These are phyloP conservation scores for Onychostoma macrolepis DNA, from an alignment of 2,113 vertebrate species.

Conservation along the genomic window DNA sequence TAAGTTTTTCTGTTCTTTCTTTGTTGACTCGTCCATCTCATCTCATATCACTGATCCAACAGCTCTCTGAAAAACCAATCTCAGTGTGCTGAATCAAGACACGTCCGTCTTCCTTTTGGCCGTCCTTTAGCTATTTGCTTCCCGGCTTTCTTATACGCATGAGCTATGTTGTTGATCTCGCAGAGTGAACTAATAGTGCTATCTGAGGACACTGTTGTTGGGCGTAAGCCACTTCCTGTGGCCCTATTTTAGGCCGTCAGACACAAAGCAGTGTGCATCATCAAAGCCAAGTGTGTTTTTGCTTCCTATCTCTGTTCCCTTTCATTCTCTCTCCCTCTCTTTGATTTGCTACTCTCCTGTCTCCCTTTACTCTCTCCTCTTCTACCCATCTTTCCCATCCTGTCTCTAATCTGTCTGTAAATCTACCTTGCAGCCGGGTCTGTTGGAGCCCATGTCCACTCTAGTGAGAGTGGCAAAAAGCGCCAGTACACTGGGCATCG, in stretches of 20 bases:
- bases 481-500: slow-evolving; percentile 91
- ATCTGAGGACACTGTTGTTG: slow-evolving; percentile 8
- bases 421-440: slow-evolving; percentile 81
- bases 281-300: slow-evolving; percentile 32
- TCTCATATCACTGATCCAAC: slow-evolving; percentile 42
- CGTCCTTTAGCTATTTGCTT: slow-evolving; percentile 26
- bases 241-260: slow-evolving; percentile 16
- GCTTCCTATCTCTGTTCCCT: slow-evolving; percentile 17
- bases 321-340: slow-evolving; percentile 28
- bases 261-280: slow-evolving; percentile 8
- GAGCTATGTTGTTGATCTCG: slow-evolving; percentile 27
- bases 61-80: slow-evolving; percentile 46
- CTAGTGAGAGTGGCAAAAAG: slow-evolving; percentile 90
- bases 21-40: slow-evolving; percentile 54
- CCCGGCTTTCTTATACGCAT: slow-evolving; percentile 2
- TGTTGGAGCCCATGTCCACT: slow-evolving; percentile 89
- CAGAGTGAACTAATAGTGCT: not conserved
- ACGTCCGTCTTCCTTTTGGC: slow-evolving; percentile 8
- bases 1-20: slow-evolving; percentile 28
- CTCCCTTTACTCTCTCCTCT: not conserved
- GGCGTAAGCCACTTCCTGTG: not conserved
- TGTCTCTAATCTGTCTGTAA: slow-evolving; percentile 20
- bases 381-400: not conserved
- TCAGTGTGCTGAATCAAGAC: slow-evolving; percentile 30
- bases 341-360: slow-evolving; percentile 22